These are phyloP conservation scores for Molorchus minor DNA, from an alignment of 2,888 invertebrate species.

Conservation along the genomic window DNA sequence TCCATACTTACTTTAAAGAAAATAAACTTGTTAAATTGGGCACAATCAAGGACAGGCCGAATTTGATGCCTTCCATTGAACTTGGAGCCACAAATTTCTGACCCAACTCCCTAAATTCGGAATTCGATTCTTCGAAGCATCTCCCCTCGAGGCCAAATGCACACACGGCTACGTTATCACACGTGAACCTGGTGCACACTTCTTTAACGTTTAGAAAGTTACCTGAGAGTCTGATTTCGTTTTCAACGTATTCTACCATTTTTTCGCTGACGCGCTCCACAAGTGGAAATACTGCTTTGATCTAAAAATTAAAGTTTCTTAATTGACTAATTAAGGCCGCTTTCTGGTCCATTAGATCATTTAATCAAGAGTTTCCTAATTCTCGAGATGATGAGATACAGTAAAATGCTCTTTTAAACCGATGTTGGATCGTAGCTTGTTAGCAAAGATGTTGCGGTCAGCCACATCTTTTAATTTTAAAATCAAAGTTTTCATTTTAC, in stretches of 20 bases:
- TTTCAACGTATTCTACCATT: constrained; percentile 60
- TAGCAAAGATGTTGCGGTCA: no score
- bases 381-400: no score
- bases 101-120: constrained; percentile 41
- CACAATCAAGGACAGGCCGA: constrained; percentile 19
- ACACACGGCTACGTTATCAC: constrained; percentile 61
- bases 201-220: constrained; percentile 59
- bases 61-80: constrained; percentile 21
- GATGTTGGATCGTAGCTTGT: no score
- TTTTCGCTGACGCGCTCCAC: constrained; percentile 61
- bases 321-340: no score
- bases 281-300: constrained; percentile 64
- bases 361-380: no score
- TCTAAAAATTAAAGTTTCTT: constrained; percentile 50
- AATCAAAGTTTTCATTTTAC: no score
- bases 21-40: constrained; percentile 11
- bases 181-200: constrained; percentile 41
- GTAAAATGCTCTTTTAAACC: no score
- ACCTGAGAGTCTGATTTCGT: constrained; percentile 49
- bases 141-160: constrained; percentile 61
- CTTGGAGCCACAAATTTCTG: constrained; percentile 32
- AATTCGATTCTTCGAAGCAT: constrained; percentile 51
- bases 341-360: no score
- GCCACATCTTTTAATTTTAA: no score
- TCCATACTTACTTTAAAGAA: neutral